Evolutionary conservation across 2,888 invertebrate species (phyloP), one percentile per base, ranked within the genome.

Genomic region (Rhagonycha lutea): DNA sequence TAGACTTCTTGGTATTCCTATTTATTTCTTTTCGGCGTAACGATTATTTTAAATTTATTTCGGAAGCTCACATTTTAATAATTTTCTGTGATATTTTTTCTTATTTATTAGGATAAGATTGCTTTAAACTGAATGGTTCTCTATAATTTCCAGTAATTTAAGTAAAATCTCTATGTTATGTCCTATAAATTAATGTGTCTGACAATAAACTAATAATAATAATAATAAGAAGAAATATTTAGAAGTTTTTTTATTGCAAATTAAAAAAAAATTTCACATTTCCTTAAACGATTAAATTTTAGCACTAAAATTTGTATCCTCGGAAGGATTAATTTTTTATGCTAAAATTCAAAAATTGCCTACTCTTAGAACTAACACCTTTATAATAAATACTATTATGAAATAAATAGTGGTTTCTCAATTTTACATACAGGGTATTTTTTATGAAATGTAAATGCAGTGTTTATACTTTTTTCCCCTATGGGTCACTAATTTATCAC

Each of bases 261-360:
- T 47, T 47, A 47, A 47, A 47, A 47, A 47, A 47, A 47, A 47
- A 7, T 47, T 47, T n/a, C 47, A 47, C 47, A 47, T 47, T n/a
- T n/a, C 47, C 12, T n/a, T 47, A 29, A 18, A 73, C 18, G 32
- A 73, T 86, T 86, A 84, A 87, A 86, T 86, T 86, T 87, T 84
- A 81, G 83, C 87, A 86, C 84, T 83, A 83, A 82, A 85, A 85
- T 78, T 26, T 69, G 62, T 68, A 14, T 61, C 26, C 65, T 73
- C 8, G 61, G 14, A 71, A 73, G 65, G 24, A 63, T 62, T 69
- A 74, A 67, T 61, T 79, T 85, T 84, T 80, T 83, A 78, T 84
- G 87, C 82, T 81, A 84, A 86, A 87, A 86, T 86, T 84, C 86
- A 86, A 87, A 70, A 65, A 65, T 65, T 8, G 7, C 47, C 47